Percentiles rank a stretch among this genome's conserved stretches.
These are phyloP conservation scores for Cercopithecus neglectus DNA, from an alignment of 2,797 vertebrate genomes.

Conservation along the genomic window DNA sequence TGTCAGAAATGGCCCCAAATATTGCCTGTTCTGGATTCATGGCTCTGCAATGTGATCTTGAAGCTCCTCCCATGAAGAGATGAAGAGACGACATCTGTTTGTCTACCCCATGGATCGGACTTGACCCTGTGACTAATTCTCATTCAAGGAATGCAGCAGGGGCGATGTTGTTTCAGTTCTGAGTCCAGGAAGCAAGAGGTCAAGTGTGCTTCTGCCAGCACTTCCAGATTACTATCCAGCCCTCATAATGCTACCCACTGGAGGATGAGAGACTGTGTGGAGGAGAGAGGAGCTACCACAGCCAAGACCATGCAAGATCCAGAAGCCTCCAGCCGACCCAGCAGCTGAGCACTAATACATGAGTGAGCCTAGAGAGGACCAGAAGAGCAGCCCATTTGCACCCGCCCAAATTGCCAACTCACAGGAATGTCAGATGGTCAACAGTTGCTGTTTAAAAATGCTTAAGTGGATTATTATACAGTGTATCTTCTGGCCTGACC, in stretches of 20 bases:
- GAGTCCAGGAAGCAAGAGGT: neutral
- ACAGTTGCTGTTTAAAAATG: no score
- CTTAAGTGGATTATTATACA: fast-evolving
- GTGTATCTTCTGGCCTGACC: neutral
- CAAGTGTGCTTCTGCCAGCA: neutral
- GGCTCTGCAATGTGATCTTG: neutral
- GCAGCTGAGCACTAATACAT: fast-evolving
- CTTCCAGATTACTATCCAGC: neutral
- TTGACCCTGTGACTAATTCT: neutral
- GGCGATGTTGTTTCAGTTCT: fast-evolving
- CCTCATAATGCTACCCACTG: fast-evolving
- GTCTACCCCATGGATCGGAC: neutral
- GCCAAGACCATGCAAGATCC: fast-evolving
- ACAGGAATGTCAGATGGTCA: fast-evolving
- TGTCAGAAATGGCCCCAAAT: fast-evolving
- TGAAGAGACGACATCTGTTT: neutral
- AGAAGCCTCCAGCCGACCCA: neutral
- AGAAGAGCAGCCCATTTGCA: fast-evolving
- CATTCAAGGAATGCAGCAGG: no score
- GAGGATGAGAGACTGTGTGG: fast-evolving
- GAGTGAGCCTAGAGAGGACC: fast-evolving
- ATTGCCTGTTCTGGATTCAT: fast-evolving
- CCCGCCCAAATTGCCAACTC: neutral
- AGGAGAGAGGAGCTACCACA: fast-evolving
- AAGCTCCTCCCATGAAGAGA: neutral